Evolutionary conservation across 2,888 invertebrate species (phyloP).

Genomic region (Lamellibrachia satsuma): DNA sequence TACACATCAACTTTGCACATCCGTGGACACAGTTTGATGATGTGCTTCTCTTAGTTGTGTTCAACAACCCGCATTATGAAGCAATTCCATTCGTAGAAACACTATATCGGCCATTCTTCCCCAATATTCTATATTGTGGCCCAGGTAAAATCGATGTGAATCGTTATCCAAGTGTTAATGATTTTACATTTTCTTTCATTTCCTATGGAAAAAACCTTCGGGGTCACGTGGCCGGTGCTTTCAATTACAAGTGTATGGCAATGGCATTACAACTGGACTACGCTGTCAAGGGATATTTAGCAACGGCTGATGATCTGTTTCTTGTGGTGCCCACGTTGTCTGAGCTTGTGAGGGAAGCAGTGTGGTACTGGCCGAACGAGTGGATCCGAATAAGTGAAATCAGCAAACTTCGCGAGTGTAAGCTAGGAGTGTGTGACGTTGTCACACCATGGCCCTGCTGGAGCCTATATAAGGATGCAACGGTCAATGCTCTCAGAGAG

Average conservation of each 20-base stretch:
- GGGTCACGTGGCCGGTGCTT: constrained; percentile 37
- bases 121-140: constrained; percentile 40
- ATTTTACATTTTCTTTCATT: constrained; percentile 36
- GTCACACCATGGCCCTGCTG: constrained; percentile 38
- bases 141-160: constrained; percentile 31
- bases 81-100: constrained; percentile 30
- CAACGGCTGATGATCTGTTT: constrained; percentile 42
- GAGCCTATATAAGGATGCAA: constrained; percentile 36
- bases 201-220: constrained; percentile 29
- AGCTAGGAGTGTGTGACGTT: constrained; percentile 42
- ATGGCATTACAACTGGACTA: constrained; percentile 35
- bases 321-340: constrained; percentile 28
- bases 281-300: constrained; percentile 37
- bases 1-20: too few species aligned
- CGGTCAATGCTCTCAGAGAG: not conserved
- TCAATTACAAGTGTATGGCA: constrained; percentile 41
- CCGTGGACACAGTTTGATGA: too few species aligned
- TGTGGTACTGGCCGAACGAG: constrained; percentile 38
- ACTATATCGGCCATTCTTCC: constrained; percentile 42
- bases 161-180: constrained; percentile 23
- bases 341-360: constrained; percentile 13
- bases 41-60: too few species aligned
- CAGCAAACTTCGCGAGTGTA: constrained; percentile 36
- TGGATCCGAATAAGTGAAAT: constrained; percentile 38
- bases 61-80: too few species aligned